Evolutionary conservation across 92 coral and sea anemone species (phyloP), one percentile per base, ranked within the genome.

Genomic region (Porites divaricata): DNA sequence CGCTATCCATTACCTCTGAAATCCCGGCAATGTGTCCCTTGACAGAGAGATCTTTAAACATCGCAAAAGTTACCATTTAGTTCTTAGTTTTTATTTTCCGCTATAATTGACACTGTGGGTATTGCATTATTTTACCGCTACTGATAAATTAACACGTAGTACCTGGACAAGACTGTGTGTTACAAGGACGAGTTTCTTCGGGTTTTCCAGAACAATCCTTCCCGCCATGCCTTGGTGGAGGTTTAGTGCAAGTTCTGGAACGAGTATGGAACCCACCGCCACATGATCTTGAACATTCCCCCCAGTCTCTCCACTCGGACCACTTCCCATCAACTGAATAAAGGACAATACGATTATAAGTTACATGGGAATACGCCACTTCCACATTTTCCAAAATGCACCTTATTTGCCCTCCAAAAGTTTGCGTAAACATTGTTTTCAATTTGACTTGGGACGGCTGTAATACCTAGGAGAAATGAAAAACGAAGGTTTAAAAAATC

Each of bases 121-220:
- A 54, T 11, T 11, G 16, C 16, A 54, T 54, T 51, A 12, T 51
- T 51, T 54, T 4, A 35, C 17, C 2, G 13, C 12, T 7, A 15
- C 6, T 23, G 9, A 15, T 66, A 1, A 7, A 8, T 22, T 4
- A 10, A 8, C 59, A 54, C 10, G 8, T 25, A 24, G 17, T 77
- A 85, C 89, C 89, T 78, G 89, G 70, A 70, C 89, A 85, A 24
- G 83, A 59, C 78, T 78, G 89, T 5, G 83, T 77, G 73, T 61
- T 78, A 56, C 89, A 85, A 0, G 83, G 83, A 17, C 84, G 89
- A 28, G 59, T 71, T 19, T 77, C 49, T 4, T 78, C 79, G 17
- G 83, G 68, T 24, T 69, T 77, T 41, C 89, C 89, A 26, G 76
- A 63, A n/a, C 89, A 85, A 8, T 66, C 22, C 23, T 70, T 77